Evolutionary conservation across 2,113 vertebrate species (phyloP), one percentile per base, ranked within the genome.

Genomic region (Catharus bicknelli): DNA sequence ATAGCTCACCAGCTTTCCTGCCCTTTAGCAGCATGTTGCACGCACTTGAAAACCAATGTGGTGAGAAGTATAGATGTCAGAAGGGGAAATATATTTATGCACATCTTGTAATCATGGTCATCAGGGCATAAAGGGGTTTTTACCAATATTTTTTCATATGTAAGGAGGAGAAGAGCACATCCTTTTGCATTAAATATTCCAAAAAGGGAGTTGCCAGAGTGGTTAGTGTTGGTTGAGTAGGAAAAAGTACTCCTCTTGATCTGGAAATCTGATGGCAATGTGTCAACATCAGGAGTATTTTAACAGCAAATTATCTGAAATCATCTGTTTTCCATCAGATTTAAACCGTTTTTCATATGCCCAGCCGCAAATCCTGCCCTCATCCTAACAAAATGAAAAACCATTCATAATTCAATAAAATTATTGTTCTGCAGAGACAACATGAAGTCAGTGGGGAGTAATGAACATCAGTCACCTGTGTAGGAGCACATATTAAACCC

Each of bases 221-320:
- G 50, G 16, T 15, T 75, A 43, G 3, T 67, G 36, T 58, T 87
- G 38, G 34, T 77, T 66, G 16, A 66, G 13, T 11, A 79, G 42
- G 27, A 47, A 76, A 83, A 76, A 63, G 7, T 25, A 61, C 11
- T 72, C 27, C 30, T 67, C 17, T 72, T 92, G 84, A 72, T 75
- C 32, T 90, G 58, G 54, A 89, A 89, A 90, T 34, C 38, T 89
- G 51, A 91, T 82, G 63, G 42, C 47, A 92, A 40, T 0, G 0
- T 83, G 74, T 85, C 69, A 76, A 50, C 18, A 51, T 26, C 45
- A 59, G 55, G 29, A 90, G 84, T 58, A 82, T 79, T 73, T 89
- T 89, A 94, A 87, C 50, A 79, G 74, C 12, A 62, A 90, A 2
- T 86, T 93, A 84, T 82, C 53, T 81, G 42, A 64, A 88, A 92